Evolutionary conservation across 1,140 invertebrate genomes (phyloP).

Genomic region (Drosophila arizonae): DNA sequence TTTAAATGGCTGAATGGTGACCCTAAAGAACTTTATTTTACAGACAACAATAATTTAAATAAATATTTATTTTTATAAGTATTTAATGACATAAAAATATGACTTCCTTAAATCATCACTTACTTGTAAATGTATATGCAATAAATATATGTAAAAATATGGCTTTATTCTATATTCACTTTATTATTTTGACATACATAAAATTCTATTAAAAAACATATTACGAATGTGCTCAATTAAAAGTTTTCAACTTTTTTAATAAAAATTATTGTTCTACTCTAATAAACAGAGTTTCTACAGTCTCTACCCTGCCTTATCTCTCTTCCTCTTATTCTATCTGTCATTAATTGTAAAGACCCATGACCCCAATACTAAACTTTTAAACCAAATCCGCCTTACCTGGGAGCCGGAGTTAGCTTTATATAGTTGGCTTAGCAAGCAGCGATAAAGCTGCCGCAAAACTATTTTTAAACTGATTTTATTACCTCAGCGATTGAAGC

Average conservation of each 20-base stretch:
- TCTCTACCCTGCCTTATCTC: neutral
- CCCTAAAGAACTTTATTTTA: too few relatives aligned
- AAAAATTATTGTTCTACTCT: constrained; percentile 1
- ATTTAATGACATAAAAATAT: too few relatives aligned
- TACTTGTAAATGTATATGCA: too few relatives aligned
- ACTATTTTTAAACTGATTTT: constrained; percentile 45
- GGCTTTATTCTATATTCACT: too few relatives aligned
- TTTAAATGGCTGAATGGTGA: too few relatives aligned
- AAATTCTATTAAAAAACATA: neutral
- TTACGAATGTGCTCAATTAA: neutral
- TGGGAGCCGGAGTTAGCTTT: constrained; percentile 23
- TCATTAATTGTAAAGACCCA: constrained; percentile 15
- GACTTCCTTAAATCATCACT: too few relatives aligned
- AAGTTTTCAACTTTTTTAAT: constrained; percentile 10
- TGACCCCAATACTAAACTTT: constrained; percentile 59
- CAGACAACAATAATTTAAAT: too few relatives aligned
- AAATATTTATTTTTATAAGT: too few relatives aligned
- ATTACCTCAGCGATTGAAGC: constrained; percentile 27
- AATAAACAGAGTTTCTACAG: constrained; percentile 40
- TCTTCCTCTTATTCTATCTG: neutral
- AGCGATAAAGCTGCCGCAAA: constrained; percentile 42
- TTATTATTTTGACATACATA: neutral
- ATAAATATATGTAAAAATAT: too few relatives aligned
- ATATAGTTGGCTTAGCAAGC: constrained; percentile 26
- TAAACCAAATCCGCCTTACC: constrained; percentile 34